A percentile compares a stretch with the other conserved stretches of the same genome.
Conservation (phyloP, 2,797 vertebrate species). For the Gallinago stenura region DNA sequence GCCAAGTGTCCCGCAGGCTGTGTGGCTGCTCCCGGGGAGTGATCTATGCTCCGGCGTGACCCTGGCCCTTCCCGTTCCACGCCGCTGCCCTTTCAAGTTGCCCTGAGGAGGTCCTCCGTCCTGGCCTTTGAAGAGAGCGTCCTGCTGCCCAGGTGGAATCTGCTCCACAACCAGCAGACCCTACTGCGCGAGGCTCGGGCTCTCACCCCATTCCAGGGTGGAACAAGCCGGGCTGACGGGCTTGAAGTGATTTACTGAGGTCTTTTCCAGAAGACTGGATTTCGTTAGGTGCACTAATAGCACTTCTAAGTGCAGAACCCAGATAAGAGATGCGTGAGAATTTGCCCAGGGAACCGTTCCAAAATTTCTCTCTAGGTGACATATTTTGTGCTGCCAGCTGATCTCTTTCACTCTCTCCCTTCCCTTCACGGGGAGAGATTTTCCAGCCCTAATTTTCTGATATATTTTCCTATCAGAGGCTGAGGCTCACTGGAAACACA, state of each 20-base stretch:
- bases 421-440: neutral
- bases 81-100: constrained; percentile 36
- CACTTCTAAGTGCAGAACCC: neutral
- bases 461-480: neutral
- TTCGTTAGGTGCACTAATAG: neutral
- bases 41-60: constrained; percentile 54
- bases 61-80: neutral
- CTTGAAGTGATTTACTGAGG: neutral
- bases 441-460: constrained; percentile 25
- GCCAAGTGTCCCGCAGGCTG: neutral
- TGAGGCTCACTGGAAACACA: neutral
- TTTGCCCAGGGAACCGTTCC: neutral
- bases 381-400: neutral
- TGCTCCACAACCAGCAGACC: constrained; percentile 4
- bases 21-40: constrained; percentile 44
- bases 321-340: neutral
- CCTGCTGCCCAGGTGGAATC: constrained; percentile 35
- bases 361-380: constrained; percentile 11
- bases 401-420: constrained; percentile 4
- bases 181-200: neutral
- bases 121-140: constrained; percentile 45
- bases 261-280: neutral
- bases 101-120: constrained; percentile 13
- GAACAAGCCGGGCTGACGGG: neutral
- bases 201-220: neutral